Base-by-base conservation (phyloP, 1,140 invertebrate genomes). In the Pectinophora gossypiella region DNA sequence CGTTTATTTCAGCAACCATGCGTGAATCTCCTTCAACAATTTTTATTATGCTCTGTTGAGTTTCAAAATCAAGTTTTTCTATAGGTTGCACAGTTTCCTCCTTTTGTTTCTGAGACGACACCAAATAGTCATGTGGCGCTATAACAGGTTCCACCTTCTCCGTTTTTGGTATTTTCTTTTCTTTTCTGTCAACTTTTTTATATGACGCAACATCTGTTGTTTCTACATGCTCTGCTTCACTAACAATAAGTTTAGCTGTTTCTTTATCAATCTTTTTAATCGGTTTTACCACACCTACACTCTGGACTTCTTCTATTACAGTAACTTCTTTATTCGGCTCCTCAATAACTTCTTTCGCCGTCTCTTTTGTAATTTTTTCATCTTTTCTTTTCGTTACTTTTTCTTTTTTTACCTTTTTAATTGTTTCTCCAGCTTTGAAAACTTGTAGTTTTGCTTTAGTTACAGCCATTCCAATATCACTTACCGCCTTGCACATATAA, bases 401-500 rank as follows among this genome's bases (percentile, higher is more conserved):
- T 67, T 89, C 85, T 19, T 54, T 54, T 55, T 81, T 83, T 10
- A 64, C 61, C 62, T 82, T 73, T 56, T 56, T 65, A 12, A 62
- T 54, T 47, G 60, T 61, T 42, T 64, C 66, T 21, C 54, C 60
- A 15, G 43, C 36, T 3, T 83, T 75, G 18, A 76, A 85, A 53
- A 96, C 91, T 58, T 91, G 91, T 23, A 97, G 85, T 81, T 92
- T 93, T 1, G 94, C 95, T 83, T 94, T 95, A 1, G 94, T 94
- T 48, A 92, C 90, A n/a, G 91, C 92, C 77, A 94, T 90, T 48
- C 96, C 95, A 46, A 95, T 92, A 64, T 95, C 93, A 76, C 95
- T 96, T 5, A 92, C 92, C 16, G 94, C 92, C 88, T 95, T 95
- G 76, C 97, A 98, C 61, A 93, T 91, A 68, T 98, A 99, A 22